A percentile compares a stretch with the other conserved stretches of the same genome.
phyloP scores from a whole-genome alignment of 2,113 vertebrate species.

The Macquaria australasica region DNA sequence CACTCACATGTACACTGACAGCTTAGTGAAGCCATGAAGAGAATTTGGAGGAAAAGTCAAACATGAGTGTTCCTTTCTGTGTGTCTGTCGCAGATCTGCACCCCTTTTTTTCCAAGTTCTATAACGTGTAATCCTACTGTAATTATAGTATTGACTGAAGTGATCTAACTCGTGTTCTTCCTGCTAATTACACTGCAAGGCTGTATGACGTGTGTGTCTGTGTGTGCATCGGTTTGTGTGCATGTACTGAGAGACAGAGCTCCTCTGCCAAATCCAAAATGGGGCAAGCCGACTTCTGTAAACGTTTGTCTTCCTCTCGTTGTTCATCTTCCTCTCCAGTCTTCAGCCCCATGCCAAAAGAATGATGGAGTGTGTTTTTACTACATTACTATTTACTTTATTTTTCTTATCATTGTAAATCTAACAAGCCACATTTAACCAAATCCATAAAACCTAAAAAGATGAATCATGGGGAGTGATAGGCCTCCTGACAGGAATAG shows the following conservation, averaged over 20 bases:
- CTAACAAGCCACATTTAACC: neutral
- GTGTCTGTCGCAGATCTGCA: slow-evolving; percentile 18
- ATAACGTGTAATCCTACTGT: slow-evolving; percentile 47
- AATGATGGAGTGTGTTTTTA: neutral
- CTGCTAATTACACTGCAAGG: slow-evolving; percentile 62
- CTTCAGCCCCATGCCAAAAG: neutral
- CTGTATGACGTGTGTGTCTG: slow-evolving; percentile 18
- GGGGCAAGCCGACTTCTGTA: slow-evolving; percentile 2
- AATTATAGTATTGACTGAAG: slow-evolving; percentile 58
- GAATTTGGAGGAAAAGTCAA: neutral
- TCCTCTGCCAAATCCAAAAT: neutral
- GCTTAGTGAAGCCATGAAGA: neutral
- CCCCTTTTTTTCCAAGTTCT: slow-evolving; percentile 5
- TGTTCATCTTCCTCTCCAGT: neutral
- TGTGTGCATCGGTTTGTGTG: neutral
- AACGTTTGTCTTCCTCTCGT: slow-evolving; percentile 8
- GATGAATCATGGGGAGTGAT: neutral
- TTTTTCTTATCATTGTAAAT: neutral
- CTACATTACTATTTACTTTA: neutral
- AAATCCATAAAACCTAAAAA: neutral
- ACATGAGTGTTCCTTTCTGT: neutral
- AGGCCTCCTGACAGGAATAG: neutral
- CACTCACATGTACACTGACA: neutral
- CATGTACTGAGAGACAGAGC: neutral
- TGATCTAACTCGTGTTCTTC: slow-evolving; percentile 45